A percentile compares a stretch with the other conserved stretches of the same genome.
phyloP scores from a whole-genome alignment of 2,113 vertebrate species.

The Dromaius novaehollandiae region DNA sequence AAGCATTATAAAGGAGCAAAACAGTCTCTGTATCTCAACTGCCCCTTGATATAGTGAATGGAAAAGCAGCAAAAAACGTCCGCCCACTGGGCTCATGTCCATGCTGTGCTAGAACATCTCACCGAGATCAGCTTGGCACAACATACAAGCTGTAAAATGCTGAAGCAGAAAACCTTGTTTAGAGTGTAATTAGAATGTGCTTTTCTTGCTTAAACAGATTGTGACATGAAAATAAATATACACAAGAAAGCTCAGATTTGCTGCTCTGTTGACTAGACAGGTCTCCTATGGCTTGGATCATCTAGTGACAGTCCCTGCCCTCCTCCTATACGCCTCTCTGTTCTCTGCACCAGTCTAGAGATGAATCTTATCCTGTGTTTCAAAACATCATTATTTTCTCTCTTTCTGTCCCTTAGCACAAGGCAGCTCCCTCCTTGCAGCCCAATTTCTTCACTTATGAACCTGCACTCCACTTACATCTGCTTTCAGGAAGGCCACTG shows the following conservation, averaged over 20 bases:
- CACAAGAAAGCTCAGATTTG: conserved; percentile 60
- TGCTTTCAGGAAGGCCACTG: neutral
- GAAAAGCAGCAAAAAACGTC: conserved; percentile 5
- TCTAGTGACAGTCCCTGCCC: conserved; percentile 1
- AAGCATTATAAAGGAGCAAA: conserved; percentile 46
- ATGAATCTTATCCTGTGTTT: neutral
- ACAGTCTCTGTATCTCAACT: neutral
- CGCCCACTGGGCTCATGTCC: conserved; percentile 11
- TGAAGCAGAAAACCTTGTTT: conserved; percentile 70
- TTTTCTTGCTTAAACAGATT: conserved; percentile 80
- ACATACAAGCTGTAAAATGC: conserved; percentile 45
- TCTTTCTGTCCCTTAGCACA: neutral
- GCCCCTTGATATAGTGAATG: conserved; percentile 47
- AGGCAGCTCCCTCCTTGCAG: neutral
- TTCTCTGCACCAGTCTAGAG: neutral
- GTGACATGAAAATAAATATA: conserved; percentile 78
- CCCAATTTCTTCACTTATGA: neutral
- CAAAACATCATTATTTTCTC: neutral
- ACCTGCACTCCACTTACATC: neutral
- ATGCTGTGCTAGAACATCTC: conserved; percentile 48
- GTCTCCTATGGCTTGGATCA: conserved; percentile 74
- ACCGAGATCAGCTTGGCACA: conserved; percentile 59
- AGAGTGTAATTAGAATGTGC: conserved; percentile 77
- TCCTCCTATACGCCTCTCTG: neutral
- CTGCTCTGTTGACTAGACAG: conserved; percentile 70